phyloP scores from a whole-genome alignment of 2,888 invertebrate species.

The Athetis lepigone region DNA sequence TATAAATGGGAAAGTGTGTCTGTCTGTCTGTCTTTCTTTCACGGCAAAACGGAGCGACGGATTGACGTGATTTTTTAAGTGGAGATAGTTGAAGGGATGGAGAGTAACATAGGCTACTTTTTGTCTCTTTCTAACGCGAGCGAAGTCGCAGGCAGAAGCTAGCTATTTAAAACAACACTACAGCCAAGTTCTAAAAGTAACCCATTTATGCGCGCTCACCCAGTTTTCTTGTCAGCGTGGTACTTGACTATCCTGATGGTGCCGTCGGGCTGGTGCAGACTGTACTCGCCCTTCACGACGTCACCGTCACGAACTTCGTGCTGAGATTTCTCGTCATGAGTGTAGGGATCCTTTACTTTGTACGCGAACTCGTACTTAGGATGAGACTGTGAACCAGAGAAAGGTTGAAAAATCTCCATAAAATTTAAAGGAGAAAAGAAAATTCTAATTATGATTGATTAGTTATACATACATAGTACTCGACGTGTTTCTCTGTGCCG shows the following conservation, averaged over 20 bases:
- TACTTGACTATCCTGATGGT: constrained; percentile 85
- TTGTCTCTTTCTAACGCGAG: too few relatives aligned
- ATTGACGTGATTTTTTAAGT: too few relatives aligned
- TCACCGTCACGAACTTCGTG: constrained; percentile 88
- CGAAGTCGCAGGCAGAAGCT: too few relatives aligned
- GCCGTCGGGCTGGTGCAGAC: constrained; percentile 82
- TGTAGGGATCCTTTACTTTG: constrained; percentile 86
- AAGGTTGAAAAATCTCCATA: too few relatives aligned
- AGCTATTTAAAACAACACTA: too few relatives aligned
- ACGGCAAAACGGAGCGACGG: too few relatives aligned
- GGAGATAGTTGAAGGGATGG: too few relatives aligned
- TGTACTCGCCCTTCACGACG: constrained; percentile 90
- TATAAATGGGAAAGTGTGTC: too few relatives aligned
- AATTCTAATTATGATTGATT: too few relatives aligned
- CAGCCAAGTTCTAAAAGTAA: not conserved
- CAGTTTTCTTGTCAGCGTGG: constrained; percentile 79
- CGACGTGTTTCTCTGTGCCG: constrained; percentile 53
- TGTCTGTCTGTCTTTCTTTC: too few relatives aligned
- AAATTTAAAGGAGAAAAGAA: too few relatives aligned
- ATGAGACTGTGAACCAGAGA: constrained; percentile 68
- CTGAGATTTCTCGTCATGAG: constrained; percentile 87
- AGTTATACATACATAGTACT: constrained; percentile 61
- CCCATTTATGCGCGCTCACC: constrained; percentile 28
- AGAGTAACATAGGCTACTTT: too few relatives aligned
- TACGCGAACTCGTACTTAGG: constrained; percentile 87